Conservation (phyloP, 2,888 invertebrate genomes). For the Nesidiocoris tenuis region DNA sequence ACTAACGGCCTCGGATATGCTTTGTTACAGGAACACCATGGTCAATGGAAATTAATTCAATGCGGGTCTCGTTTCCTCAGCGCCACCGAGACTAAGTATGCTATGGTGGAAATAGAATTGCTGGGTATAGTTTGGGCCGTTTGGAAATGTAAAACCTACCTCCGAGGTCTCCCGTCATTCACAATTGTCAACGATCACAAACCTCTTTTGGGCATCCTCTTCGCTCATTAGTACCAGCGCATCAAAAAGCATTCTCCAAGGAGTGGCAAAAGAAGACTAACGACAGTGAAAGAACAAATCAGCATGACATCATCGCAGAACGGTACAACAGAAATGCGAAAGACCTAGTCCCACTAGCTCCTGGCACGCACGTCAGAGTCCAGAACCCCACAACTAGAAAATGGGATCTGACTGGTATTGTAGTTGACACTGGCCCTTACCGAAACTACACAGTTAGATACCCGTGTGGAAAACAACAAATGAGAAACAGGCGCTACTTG, state of each 20-base stretch:
- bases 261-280: neutral
- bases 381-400: neutral
- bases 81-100: conserved; percentile 6
- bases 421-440: conserved; percentile 1
- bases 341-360: neutral
- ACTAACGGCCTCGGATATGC: no score
- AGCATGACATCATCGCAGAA: neutral
- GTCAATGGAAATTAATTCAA: no score
- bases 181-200: no score
- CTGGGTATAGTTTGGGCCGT: no score
- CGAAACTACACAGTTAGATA: no score
- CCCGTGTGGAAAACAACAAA: neutral
- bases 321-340: neutral
- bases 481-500: neutral
- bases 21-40: neutral
- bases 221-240: conserved; percentile 8
- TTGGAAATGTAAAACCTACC: no score
- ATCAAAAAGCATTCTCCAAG: neutral
- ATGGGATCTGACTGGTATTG: neutral
- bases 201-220: conserved; percentile 10
- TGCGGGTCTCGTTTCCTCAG: conserved; percentile 8
- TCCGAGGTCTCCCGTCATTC: no score
- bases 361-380: neutral
- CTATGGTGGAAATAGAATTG: conserved; percentile 13
- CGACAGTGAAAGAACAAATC: neutral